Conservation (phyloP, 2,888 invertebrate species). For the Orchesella flavescens region DNA sequence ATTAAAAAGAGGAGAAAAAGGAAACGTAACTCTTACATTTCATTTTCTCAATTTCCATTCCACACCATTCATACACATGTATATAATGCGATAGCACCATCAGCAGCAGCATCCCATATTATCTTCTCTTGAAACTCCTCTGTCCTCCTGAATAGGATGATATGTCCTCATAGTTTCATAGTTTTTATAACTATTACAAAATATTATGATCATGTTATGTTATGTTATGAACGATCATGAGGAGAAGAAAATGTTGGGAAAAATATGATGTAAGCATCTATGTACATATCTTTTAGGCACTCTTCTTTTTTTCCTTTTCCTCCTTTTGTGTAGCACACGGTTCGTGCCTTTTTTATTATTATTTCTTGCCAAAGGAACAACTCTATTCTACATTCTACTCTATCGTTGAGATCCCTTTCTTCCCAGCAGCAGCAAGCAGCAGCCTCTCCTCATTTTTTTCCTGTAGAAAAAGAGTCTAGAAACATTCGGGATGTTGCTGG, state of each 20-base stretch:
- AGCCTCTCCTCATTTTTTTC: neutral
- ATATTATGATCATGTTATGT: neutral
- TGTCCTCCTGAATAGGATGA: neutral
- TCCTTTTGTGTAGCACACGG: neutral
- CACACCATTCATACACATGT: neutral
- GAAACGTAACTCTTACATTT: slow-evolving; percentile 20
- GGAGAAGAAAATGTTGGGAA: neutral
- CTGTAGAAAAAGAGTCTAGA: neutral
- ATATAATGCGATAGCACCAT: no score
- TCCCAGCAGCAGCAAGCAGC: neutral
- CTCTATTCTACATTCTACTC: neutral
- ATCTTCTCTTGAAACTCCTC: no score
- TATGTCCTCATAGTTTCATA: neutral
- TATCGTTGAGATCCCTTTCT: neutral
- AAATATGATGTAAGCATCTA: no score
- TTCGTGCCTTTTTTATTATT: no score
- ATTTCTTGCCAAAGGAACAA: no score
- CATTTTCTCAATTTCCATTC: slow-evolving; percentile 15
- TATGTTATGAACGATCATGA: neutral
- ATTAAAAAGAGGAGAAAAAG: slow-evolving; percentile 3
- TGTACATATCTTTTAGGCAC: neutral
- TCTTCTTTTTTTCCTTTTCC: neutral
- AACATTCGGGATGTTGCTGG: neutral
- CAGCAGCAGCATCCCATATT: no score
- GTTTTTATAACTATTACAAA: neutral